These are phyloP conservation scores for Ophthalmolycus amberensis DNA, from an alignment of 2,113 vertebrate species.

Conservation along the genomic window DNA sequence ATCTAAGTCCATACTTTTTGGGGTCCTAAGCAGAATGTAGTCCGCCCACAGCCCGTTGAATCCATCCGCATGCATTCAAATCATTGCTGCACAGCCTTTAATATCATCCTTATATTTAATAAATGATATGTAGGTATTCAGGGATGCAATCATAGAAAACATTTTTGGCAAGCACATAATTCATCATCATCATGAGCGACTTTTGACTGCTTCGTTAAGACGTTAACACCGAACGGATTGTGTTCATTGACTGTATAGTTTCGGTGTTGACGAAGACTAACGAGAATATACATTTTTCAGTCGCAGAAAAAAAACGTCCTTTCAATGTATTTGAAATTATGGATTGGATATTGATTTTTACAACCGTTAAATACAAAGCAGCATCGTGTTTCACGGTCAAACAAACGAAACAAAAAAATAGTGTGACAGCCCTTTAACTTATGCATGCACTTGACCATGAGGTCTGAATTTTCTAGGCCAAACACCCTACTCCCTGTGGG, in stretches of 20 bases:
- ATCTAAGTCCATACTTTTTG: neutral
- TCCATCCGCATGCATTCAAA: neutral
- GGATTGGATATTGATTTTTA: neutral
- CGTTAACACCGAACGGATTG: too few relatives aligned
- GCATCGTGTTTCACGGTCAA: neutral
- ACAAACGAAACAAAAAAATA: neutral
- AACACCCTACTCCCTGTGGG: conserved; percentile 64
- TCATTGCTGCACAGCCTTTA: too few relatives aligned
- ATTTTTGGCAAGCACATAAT: too few relatives aligned
- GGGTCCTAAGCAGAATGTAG: neutral
- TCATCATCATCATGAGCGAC: too few relatives aligned
- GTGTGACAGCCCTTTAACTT: conserved; percentile 48
- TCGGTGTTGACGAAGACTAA: too few relatives aligned
- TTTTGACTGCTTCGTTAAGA: too few relatives aligned
- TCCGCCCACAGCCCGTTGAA: neutral
- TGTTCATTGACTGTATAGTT: too few relatives aligned
- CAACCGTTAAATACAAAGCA: neutral
- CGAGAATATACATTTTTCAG: neutral
- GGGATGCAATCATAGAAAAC: too few relatives aligned
- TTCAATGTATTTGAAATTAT: neutral
- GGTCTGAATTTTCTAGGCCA: conserved; percentile 66
- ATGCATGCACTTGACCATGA: conserved; percentile 58
- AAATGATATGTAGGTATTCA: too few relatives aligned
- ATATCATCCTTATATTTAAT: too few relatives aligned
- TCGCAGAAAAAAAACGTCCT: neutral